Conservation (phyloP, 1,140 invertebrate genomes). For the Zaprionus kolodkinae region DNA sequence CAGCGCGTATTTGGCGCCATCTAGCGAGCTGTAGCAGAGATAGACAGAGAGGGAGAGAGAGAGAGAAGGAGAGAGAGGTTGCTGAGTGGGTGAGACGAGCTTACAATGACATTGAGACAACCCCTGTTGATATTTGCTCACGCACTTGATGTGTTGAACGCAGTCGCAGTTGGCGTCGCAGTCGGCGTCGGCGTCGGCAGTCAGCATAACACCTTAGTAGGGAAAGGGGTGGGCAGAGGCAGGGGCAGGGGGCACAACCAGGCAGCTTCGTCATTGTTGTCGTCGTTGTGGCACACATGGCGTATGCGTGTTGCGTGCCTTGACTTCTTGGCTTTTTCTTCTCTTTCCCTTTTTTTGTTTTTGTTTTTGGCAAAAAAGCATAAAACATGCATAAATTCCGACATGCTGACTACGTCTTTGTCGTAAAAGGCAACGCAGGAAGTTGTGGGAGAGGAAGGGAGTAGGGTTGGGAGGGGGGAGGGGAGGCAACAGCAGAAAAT, state of each 20-base stretch:
- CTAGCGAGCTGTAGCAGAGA: not conserved
- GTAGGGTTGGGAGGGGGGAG: not conserved
- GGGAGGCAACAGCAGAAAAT: slow-evolving; percentile 45
- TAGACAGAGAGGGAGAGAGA: not conserved
- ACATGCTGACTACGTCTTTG: slow-evolving; percentile 52
- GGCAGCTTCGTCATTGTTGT: slow-evolving; percentile 44
- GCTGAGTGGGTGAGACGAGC: not conserved
- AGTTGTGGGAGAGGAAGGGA: slow-evolving; percentile 40
- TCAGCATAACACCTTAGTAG: slow-evolving; percentile 38
- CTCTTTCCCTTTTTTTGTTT: not conserved
- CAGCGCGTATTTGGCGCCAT: not conserved
- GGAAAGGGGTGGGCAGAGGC: slow-evolving; percentile 1
- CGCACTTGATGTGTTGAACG: slow-evolving; percentile 57
- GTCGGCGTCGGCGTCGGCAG: slow-evolving; percentile 7
- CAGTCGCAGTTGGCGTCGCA: not conserved
- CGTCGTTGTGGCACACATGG: slow-evolving; percentile 51
- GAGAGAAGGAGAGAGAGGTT: not conserved
- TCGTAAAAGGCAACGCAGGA: slow-evolving; percentile 65
- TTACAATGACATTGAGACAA: slow-evolving; percentile 74
- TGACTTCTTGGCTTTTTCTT: slow-evolving; percentile 24
- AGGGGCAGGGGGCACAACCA: slow-evolving; percentile 5
- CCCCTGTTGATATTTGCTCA: slow-evolving; percentile 75
- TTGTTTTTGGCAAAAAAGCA: slow-evolving; percentile 52
- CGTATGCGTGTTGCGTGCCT: slow-evolving; percentile 75
- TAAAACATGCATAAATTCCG: slow-evolving; percentile 82